Conservation (phyloP, 2,797 vertebrate genomes). For the Spinus olivaceus region DNA sequence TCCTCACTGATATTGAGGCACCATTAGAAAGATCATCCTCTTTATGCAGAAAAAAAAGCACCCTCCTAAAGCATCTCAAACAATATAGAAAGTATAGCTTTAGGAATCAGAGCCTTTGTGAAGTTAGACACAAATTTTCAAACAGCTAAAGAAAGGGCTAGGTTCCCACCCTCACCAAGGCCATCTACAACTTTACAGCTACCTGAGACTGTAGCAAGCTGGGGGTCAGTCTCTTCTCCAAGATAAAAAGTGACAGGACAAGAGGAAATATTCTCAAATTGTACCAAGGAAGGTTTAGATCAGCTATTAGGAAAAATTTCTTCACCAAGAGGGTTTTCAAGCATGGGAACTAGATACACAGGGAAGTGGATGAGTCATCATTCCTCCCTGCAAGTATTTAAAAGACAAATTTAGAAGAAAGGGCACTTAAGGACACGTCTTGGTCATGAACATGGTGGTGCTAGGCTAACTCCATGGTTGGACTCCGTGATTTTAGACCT, state of each 20-base stretch:
- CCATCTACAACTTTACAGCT: neutral
- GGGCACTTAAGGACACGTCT: neutral
- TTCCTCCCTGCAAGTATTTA: neutral
- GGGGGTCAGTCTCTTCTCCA: neutral
- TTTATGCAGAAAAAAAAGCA: neutral
- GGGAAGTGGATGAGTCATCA: neutral
- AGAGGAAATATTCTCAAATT: neutral
- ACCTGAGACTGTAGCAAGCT: neutral
- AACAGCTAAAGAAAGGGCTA: neutral
- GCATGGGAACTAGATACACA: neutral
- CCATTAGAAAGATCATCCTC: neutral
- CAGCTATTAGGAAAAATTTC: neutral
- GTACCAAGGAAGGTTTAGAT: neutral
- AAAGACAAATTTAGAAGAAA: neutral
- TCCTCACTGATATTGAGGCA: neutral
- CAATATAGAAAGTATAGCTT: neutral
- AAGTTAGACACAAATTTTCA: neutral
- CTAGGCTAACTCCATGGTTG: neutral
- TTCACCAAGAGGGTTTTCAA: neutral
- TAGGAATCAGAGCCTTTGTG: neutral
- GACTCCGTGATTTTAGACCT: neutral
- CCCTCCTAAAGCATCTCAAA: neutral
- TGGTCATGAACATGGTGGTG: neutral
- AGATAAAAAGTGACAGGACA: neutral
- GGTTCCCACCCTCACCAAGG: neutral